Evolutionary conservation across 2,888 invertebrate genomes (phyloP).

Genomic region (Cinara cedri): DNA sequence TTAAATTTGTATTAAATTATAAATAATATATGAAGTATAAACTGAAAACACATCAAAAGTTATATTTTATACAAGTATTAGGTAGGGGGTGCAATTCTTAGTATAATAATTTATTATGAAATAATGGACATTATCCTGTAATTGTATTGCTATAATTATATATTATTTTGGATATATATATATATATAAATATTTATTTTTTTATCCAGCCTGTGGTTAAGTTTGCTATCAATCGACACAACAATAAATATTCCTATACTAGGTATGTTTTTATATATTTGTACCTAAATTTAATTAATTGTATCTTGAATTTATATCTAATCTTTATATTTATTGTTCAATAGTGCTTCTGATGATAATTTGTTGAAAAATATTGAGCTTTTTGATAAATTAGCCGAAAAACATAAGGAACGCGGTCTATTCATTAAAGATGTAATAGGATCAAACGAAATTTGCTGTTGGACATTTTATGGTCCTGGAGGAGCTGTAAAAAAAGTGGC

Average conservation of each 20-base stretch:
- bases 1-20: too few relatives aligned
- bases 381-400: slow-evolving; percentile 93
- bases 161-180: slow-evolving; percentile 20
- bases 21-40: too few relatives aligned
- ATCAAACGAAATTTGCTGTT: slow-evolving; percentile 98
- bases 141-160: neutral
- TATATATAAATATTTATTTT: slow-evolving; percentile 59
- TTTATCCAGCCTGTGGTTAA: slow-evolving; percentile 90
- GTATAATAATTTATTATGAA: too few relatives aligned
- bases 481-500: slow-evolving; percentile 83
- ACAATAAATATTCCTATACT: slow-evolving; percentile 99
- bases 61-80: too few relatives aligned
- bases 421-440: slow-evolving; percentile 99
- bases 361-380: slow-evolving; percentile 95
- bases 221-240: slow-evolving; percentile 94
- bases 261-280: slow-evolving; percentile 65
- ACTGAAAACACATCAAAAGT: too few relatives aligned
- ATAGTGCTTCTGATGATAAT: slow-evolving; percentile 94
- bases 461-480: slow-evolving; percentile 99
- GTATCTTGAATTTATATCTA: slow-evolving; percentile 10
- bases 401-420: slow-evolving; percentile 92
- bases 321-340: slow-evolving; percentile 60
- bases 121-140: too few relatives aligned
- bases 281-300: neutral
- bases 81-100: too few relatives aligned